Conservation (phyloP, 2,888 invertebrate genomes). For the Periphyllus acericola region DNA sequence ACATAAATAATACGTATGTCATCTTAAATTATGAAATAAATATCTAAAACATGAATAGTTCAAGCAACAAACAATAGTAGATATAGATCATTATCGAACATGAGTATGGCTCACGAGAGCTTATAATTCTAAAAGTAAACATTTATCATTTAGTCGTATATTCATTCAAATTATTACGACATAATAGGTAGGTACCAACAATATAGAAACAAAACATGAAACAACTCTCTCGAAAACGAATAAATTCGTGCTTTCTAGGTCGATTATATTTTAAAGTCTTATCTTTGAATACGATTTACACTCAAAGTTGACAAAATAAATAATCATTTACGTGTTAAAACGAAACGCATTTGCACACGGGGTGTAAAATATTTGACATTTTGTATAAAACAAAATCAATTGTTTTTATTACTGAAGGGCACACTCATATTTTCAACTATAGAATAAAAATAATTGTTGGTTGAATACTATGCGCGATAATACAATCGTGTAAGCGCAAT, state of each 20-base stretch:
- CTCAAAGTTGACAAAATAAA: background rate
- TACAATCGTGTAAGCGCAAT: background rate
- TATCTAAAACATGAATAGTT: background rate
- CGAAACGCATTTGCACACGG: background rate
- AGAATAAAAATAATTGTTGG: too few species aligned
- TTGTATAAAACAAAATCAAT: background rate
- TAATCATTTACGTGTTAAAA: background rate
- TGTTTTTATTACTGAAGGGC: background rate
- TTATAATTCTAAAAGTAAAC: background rate
- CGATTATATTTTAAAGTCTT: background rate
- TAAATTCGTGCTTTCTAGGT: background rate
- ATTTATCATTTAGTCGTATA: background rate
- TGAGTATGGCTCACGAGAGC: background rate
- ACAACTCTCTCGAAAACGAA: background rate
- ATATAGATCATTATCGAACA: background rate
- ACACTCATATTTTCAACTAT: background rate
- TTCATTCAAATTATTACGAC: background rate
- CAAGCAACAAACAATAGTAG: background rate
- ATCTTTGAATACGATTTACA: background rate
- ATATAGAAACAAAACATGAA: background rate
- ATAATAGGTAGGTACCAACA: background rate
- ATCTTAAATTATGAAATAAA: constrained; percentile 3
- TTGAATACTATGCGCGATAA: too few species aligned
- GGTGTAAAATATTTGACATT: background rate
- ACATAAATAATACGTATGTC: background rate